These are phyloP conservation scores for Calcarius lapponicus DNA, from an alignment of 2,797 vertebrate species.

Conservation along the genomic window DNA sequence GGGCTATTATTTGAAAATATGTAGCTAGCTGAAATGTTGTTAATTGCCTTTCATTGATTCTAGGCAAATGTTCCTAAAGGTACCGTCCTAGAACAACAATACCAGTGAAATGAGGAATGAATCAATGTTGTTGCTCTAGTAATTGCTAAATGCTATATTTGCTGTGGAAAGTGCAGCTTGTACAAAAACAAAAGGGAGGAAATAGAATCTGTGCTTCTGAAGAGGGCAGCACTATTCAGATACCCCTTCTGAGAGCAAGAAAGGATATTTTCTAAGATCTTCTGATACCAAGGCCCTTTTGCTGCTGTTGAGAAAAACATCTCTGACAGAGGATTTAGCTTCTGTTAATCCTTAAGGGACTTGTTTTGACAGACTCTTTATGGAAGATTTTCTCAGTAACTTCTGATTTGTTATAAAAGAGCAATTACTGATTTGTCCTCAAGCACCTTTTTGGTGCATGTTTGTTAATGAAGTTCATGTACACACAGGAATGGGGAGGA, in stretches of 20 bases:
- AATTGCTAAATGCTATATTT: constrained; percentile 8
- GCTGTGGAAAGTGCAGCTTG: not conserved
- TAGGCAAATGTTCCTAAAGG: not conserved
- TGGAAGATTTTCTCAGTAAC: constrained; percentile 69
- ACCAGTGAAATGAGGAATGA: not conserved
- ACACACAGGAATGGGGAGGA: constrained; percentile 7
- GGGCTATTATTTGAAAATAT: not conserved
- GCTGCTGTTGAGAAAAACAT: constrained; percentile 67
- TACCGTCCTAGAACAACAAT: not conserved
- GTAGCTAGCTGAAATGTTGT: not conserved
- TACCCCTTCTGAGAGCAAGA: not conserved
- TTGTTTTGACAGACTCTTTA: constrained; percentile 79
- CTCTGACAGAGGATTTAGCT: constrained; percentile 74
- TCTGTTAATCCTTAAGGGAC: constrained; percentile 75
- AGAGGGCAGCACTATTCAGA: constrained; percentile 5
- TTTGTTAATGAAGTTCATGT: constrained; percentile 69
- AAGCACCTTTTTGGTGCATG: constrained; percentile 41
- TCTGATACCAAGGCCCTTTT: constrained; percentile 72
- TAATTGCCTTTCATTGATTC: not conserved
- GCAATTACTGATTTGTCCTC: constrained; percentile 71
- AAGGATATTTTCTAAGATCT: constrained; percentile 68
- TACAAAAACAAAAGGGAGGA: constrained; percentile 11
- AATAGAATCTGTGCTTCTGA: constrained; percentile 26
- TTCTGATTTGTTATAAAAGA: constrained; percentile 72
- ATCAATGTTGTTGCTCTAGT: not conserved